These are phyloP conservation scores for Lipotes vexillifer DNA, from an alignment of 2,113 vertebrate species.

Conservation along the genomic window DNA sequence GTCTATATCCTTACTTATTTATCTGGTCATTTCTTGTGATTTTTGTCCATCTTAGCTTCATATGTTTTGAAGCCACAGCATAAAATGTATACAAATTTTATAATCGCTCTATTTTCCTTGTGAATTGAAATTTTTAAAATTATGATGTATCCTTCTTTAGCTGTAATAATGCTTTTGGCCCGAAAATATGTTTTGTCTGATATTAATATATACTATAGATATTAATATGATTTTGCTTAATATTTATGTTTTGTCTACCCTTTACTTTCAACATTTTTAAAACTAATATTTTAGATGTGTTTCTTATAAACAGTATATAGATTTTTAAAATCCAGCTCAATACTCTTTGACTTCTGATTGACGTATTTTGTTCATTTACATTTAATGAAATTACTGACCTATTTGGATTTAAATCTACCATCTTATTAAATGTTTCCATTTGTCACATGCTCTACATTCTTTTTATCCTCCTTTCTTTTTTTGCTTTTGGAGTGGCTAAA, in stretches of 20 bases:
- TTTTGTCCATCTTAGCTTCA: background rate
- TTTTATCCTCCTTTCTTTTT: background rate
- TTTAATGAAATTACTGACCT: background rate
- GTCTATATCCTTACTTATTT: background rate
- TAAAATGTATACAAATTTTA: background rate
- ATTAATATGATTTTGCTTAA: background rate
- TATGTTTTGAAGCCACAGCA: background rate
- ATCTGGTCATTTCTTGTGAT: background rate
- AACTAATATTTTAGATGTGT: background rate
- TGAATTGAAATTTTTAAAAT: background rate
- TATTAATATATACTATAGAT: background rate
- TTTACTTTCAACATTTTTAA: background rate
- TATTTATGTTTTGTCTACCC: background rate
- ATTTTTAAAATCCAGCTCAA: background rate
- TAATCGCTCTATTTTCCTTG: background rate
- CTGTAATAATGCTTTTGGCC: background rate
- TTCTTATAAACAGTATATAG: background rate
- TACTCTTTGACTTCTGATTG: background rate
- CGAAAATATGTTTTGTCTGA: background rate
- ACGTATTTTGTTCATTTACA: slow-evolving; percentile 2
- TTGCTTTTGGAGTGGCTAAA: background rate
- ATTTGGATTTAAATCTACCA: background rate
- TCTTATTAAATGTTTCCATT: background rate
- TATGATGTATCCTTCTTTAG: background rate
- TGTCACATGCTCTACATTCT: background rate